Percentiles rank a stretch among this genome's conserved stretches.
Conservation (phyloP, 2,888 invertebrate genomes). For the Microdon myrmicae region DNA sequence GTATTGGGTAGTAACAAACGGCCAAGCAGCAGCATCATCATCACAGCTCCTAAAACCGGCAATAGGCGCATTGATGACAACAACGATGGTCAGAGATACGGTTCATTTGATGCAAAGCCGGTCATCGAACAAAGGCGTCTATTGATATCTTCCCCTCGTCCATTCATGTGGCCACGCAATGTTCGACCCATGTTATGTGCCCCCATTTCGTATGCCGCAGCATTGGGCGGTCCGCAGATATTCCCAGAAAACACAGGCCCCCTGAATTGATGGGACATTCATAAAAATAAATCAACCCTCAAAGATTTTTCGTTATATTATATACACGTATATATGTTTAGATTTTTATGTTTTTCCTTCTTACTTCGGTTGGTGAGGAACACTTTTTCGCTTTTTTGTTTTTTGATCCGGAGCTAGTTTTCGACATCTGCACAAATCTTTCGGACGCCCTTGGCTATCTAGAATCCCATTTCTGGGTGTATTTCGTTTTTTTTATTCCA, state of each 20-base stretch:
- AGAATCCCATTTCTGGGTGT: not conserved
- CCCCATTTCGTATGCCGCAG: constrained; percentile 5
- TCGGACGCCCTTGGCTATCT: constrained; percentile 7
- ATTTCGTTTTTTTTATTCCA: too few relatives aligned
- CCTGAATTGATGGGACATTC: constrained; percentile 24
- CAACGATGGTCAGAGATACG: constrained; percentile 38
- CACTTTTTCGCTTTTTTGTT: too few relatives aligned
- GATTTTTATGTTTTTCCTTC: constrained; percentile 4
- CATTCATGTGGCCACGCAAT: not conserved
- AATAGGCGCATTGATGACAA: constrained; percentile 4
- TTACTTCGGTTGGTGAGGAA: not conserved
- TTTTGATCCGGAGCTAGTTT: too few relatives aligned
- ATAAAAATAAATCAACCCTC: constrained; percentile 42
- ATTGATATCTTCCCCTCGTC: constrained; percentile 23
- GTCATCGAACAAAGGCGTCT: constrained; percentile 25
- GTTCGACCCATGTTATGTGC: constrained; percentile 12
- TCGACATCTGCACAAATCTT: constrained; percentile 12
- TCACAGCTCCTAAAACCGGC: constrained; percentile 5
- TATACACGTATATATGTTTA: constrained; percentile 13
- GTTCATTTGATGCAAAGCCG: constrained; percentile 43
- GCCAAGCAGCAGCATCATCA: constrained; percentile 18
- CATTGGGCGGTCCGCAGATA: too few relatives aligned
- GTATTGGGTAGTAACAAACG: constrained; percentile 48
- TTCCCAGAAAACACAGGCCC: constrained; percentile 14
- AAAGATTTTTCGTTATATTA: too few relatives aligned